phyloP scores from a whole-genome alignment of 2,888 invertebrate genomes.

The Lepeophtheirus nordmannii region DNA sequence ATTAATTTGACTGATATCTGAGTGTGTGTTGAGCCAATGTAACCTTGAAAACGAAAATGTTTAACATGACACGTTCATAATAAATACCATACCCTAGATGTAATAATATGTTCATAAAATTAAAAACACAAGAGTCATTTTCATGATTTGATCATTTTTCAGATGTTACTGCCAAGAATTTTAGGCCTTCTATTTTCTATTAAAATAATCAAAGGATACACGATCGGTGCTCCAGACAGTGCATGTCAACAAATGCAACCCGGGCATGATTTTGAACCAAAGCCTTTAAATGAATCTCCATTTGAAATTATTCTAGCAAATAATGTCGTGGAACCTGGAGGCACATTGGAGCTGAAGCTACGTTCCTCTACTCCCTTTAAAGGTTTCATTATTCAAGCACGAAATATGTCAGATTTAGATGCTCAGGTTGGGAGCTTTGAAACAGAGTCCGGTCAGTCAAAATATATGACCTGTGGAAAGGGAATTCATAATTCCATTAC shows the following conservation, averaged over 20 bases:
- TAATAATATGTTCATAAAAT: no score
- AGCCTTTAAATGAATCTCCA: neutral
- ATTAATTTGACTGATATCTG: no score
- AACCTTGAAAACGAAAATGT: no score
- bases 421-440: slow-evolving; percentile 8
- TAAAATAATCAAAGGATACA: neutral
- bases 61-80: no score
- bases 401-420: neutral
- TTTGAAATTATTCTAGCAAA: neutral
- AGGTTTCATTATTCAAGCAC: slow-evolving; percentile 20
- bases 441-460: slow-evolving; percentile 5
- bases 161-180: no score
- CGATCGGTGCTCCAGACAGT: slow-evolving; percentile 11
- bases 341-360: neutral
- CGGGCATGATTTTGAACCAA: slow-evolving; percentile 7
- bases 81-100: no score
- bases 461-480: slow-evolving; percentile 21
- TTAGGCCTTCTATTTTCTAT: no score
- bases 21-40: no score
- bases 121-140: no score
- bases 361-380: neutral
- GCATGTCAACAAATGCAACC: slow-evolving; percentile 7
- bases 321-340: neutral
- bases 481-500: slow-evolving; percentile 23
- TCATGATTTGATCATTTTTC: no score